These are phyloP conservation scores for Panagrolaimus sp. DNA, from an alignment of 1,140 invertebrate genomes.

Conservation along the genomic window DNA sequence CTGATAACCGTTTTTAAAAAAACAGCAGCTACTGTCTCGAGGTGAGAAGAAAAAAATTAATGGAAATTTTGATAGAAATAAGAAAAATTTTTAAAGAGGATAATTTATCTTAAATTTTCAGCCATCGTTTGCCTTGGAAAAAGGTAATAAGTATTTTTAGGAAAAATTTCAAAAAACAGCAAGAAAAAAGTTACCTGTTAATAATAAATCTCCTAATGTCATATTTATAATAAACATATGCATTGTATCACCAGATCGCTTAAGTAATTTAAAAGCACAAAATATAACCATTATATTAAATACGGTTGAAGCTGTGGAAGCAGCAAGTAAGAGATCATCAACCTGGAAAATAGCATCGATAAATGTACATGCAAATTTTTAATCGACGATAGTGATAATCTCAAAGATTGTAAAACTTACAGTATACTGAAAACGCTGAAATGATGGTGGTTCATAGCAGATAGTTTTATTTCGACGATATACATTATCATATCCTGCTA, in stretches of 20 bases:
- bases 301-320: constrained; percentile 52
- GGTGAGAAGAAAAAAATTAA: no score
- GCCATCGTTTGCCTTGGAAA: no score
- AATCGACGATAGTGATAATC: no score
- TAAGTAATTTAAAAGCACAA: constrained; percentile 58
- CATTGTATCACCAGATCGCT: constrained; percentile 57
- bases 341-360: constrained; percentile 33
- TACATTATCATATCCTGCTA: no score
- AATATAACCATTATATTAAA: constrained; percentile 57
- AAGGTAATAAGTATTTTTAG: no score
- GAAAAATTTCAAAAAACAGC: no score
- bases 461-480: not conserved
- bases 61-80: no score
- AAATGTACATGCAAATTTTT: not conserved
- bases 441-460: constrained; percentile 12
- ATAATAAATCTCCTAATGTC: constrained; percentile 55
- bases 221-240: constrained; percentile 58
- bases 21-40: no score
- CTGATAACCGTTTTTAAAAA: no score
- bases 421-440: constrained; percentile 12
- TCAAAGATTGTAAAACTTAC: not conserved
- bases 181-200: constrained; percentile 44
- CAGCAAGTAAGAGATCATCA: constrained; percentile 53
- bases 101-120: no score
- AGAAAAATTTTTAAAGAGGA: no score